These are phyloP conservation scores for Drosophila nr. perissopoda DNA, from an alignment of 2,888 invertebrate genomes.

Conservation along the genomic window DNA sequence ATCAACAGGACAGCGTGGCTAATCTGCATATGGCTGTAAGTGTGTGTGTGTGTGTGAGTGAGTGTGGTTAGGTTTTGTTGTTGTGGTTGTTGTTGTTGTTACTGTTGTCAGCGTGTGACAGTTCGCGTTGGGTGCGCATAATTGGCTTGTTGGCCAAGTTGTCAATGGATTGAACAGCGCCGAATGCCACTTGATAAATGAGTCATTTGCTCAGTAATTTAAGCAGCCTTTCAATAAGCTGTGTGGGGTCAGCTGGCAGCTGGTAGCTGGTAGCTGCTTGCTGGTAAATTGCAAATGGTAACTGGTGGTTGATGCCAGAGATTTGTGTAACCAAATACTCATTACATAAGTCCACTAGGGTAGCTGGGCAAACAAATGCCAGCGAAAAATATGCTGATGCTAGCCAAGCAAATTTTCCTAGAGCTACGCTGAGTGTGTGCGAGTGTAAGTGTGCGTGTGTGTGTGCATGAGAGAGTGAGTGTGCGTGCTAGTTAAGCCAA, in stretches of 20 bases:
- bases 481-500: constrained; percentile 74
- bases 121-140: constrained; percentile 54
- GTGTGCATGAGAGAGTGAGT: constrained; percentile 36
- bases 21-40: constrained; percentile 41
- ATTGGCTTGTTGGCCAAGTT: constrained; percentile 63
- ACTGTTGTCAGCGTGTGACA: constrained; percentile 54
- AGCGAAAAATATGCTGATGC: constrained; percentile 69
- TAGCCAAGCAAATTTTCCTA: constrained; percentile 57
- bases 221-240: constrained; percentile 73
- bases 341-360: constrained; percentile 69
- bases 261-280: constrained; percentile 13
- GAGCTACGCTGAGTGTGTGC: not conserved
- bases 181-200: constrained; percentile 73
- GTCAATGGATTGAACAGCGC: constrained; percentile 54
- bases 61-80: constrained; percentile 19
- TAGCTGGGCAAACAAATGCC: constrained; percentile 63
- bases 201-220: constrained; percentile 79
- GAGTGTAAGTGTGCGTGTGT: constrained; percentile 21
- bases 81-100: constrained; percentile 12
- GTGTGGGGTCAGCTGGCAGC: constrained; percentile 33
- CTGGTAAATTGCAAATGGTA: constrained; percentile 4
- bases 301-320: constrained; percentile 31
- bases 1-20: constrained; percentile 43
- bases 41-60: constrained; percentile 4
- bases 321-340: constrained; percentile 79